These are phyloP conservation scores for Nymphicus hollandicus DNA, from an alignment of 2,113 vertebrate species.

Conservation along the genomic window DNA sequence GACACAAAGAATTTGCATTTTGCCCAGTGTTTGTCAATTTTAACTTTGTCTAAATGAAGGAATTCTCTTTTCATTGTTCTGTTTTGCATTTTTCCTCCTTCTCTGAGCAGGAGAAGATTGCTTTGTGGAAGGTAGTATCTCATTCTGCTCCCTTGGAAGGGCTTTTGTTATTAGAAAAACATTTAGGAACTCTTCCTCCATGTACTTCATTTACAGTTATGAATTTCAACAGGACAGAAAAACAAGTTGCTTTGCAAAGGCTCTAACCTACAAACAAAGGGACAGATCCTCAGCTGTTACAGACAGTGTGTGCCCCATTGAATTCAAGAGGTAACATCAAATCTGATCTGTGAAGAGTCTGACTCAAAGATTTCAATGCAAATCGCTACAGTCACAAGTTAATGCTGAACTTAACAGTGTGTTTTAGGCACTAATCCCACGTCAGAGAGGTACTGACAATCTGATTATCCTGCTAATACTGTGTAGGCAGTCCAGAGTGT, in stretches of 20 bases:
- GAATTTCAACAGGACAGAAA: not conserved
- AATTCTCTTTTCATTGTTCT: not conserved
- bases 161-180: not conserved
- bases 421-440: not conserved
- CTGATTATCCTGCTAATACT: not conserved
- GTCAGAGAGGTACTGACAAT: not conserved
- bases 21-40: not conserved
- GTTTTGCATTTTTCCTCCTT: not conserved
- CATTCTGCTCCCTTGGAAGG: not conserved
- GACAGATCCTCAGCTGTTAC: not conserved
- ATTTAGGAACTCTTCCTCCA: not conserved
- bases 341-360: not conserved
- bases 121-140: not conserved
- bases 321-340: not conserved
- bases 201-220: not conserved
- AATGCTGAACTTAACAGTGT: not conserved
- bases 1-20: not conserved
- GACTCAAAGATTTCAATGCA: not conserved
- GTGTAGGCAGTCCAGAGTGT: not conserved
- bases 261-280: not conserved
- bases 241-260: not conserved
- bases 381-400: not conserved
- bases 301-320: not conserved
- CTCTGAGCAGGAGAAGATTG: not conserved
- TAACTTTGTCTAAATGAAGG: not conserved